Conservation (phyloP, 2,888 invertebrate genomes). For the Antitype chi region DNA sequence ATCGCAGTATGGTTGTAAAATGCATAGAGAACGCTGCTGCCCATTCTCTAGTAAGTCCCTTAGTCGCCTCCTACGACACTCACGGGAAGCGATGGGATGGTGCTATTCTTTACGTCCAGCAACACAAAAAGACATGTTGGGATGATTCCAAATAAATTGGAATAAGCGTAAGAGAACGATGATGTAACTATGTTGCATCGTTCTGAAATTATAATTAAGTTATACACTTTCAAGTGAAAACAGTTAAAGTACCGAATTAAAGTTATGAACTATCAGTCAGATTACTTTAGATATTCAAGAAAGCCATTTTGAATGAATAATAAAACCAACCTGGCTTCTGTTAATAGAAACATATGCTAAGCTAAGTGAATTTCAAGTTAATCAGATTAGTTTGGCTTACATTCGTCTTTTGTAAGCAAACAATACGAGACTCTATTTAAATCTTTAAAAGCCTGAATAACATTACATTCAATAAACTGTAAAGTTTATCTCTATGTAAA, state of each 20-base stretch:
- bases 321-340: conserved; percentile 31
- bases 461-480: conserved; percentile 17
- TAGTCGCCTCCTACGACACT: too few relatives aligned
- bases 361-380: conserved; percentile 28
- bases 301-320: conserved; percentile 11
- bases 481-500: conserved; percentile 20
- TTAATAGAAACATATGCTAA: conserved; percentile 33
- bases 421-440: conserved; percentile 29
- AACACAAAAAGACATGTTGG: too few relatives aligned
- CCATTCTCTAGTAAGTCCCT: too few relatives aligned
- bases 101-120: too few relatives aligned
- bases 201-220: too few relatives aligned
- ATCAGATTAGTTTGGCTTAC: conserved; percentile 35
- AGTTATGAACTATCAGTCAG: background rate
- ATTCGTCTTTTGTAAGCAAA: conserved; percentile 42
- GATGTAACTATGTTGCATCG: too few relatives aligned
- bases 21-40: too few relatives aligned
- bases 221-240: background rate
- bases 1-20: too few relatives aligned
- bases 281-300: conserved; percentile 1
- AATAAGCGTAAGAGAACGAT: too few relatives aligned
- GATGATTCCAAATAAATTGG: too few relatives aligned
- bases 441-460: conserved; percentile 30
- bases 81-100: too few relatives aligned
- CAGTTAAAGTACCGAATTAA: background rate